A percentile compares a stretch with the other conserved stretches of the same genome.
Conservation (phyloP, 2,888 invertebrate species). For the Mesorhabditis spiculigera region DNA sequence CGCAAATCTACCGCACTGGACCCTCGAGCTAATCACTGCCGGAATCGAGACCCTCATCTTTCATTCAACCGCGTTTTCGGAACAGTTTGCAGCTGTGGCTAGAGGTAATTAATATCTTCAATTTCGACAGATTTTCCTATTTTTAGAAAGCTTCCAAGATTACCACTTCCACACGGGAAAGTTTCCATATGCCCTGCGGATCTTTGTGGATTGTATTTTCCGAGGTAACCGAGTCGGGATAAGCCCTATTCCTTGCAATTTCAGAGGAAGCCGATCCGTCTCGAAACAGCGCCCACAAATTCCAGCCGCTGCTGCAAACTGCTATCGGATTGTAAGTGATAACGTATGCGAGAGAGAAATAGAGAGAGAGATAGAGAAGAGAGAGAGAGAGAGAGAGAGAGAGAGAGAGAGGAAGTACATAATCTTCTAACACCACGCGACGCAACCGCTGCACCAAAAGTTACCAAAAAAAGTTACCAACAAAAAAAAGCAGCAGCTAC, state of each 20-base stretch:
- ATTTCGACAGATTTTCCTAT: neutral
- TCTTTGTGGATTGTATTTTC: constrained; percentile 3
- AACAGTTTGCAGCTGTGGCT: constrained; percentile 3
- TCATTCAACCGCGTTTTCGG: neutral
- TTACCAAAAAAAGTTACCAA: too few species aligned
- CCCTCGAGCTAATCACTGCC: neutral
- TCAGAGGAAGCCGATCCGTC: constrained; percentile 6
- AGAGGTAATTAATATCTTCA: neutral
- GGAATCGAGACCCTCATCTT: neutral
- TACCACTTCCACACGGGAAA: neutral
- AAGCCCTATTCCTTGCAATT: neutral
- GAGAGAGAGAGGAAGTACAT: too few species aligned
- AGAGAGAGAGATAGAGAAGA: too few species aligned
- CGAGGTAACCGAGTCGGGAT: neutral
- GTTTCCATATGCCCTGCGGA: neutral
- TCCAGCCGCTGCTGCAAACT: neutral
- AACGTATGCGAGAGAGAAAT: too few species aligned
- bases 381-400: too few species aligned
- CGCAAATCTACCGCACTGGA: neutral
- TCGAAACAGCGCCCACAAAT: neutral
- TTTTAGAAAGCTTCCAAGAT: constrained; percentile 4
- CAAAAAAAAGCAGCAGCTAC: too few species aligned
- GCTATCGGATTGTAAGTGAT: neutral
- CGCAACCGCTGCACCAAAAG: too few species aligned
- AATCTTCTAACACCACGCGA: too few species aligned